phyloP scores from a whole-genome alignment of 2,113 vertebrate species.

The Suncus etruscus region DNA sequence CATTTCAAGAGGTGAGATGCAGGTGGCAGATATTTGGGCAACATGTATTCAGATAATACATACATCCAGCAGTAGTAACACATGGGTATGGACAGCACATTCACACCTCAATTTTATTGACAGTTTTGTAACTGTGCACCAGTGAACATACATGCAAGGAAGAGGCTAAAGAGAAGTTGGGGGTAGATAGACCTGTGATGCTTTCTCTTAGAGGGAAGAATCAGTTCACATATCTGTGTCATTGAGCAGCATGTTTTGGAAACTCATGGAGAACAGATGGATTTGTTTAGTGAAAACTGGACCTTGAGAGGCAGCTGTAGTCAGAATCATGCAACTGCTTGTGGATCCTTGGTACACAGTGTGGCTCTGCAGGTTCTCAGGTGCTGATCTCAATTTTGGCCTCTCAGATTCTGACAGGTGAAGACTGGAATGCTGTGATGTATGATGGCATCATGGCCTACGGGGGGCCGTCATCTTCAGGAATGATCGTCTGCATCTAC shows the following conservation, averaged over 20 bases:
- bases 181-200: rapidly evolving
- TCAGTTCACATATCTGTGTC: not conserved
- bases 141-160: too few species aligned
- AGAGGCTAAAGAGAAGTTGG: not conserved
- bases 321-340: rapidly evolving
- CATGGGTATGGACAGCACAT: too few species aligned
- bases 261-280: rapidly evolving
- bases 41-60: too few species aligned
- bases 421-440: slow-evolving; percentile 99
- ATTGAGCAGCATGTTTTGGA: not conserved
- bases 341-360: not conserved
- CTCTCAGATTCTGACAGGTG: slow-evolving; percentile 96
- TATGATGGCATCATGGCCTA: slow-evolving; percentile 99
- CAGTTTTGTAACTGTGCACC: too few species aligned
- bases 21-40: too few species aligned
- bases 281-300: not conserved
- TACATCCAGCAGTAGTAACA: too few species aligned
- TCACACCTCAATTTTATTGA: too few species aligned
- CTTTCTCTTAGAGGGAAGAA: not conserved
- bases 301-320: not conserved
- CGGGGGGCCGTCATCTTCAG: slow-evolving; percentile 96
- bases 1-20: too few species aligned
- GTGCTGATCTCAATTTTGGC: slow-evolving; percentile 1
- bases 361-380: not conserved
- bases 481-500: slow-evolving; percentile 99